Percentiles rank a stretch among this genome's conserved stretches.
Evolutionary conservation across 2,888 invertebrate genomes (phyloP).

Genomic region (Ornithoptera priamus): DNA sequence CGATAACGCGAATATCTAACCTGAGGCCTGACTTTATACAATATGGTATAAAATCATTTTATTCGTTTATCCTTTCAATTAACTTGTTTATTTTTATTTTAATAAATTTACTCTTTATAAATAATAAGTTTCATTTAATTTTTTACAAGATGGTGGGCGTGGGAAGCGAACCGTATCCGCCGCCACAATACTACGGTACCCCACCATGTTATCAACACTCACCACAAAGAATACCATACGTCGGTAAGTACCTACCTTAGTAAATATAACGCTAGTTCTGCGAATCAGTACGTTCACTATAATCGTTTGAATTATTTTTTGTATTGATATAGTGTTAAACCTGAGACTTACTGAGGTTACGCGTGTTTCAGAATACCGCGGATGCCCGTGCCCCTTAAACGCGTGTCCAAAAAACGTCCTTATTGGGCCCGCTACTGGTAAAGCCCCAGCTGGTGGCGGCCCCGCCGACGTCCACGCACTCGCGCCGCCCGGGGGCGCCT

Average conservation of each 20-base stretch:
- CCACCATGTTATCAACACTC: conserved; percentile 79
- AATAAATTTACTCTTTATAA: background rate
- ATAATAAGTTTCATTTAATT: conserved; percentile 6
- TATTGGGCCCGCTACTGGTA: conserved; percentile 99
- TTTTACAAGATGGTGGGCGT: conserved; percentile 69
- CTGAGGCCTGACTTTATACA: background rate
- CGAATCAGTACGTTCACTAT: background rate
- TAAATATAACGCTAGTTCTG: background rate
- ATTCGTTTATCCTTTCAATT: no score
- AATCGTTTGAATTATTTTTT: background rate
- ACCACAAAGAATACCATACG: conserved; percentile 82
- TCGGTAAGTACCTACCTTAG: conserved; percentile 70
- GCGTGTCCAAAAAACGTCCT: conserved; percentile 99
- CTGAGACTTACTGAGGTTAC: background rate
- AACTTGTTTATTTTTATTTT: no score
- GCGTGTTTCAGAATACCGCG: conserved; percentile 67
- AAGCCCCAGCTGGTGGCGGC: conserved; percentile 89
- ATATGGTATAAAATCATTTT: no score
- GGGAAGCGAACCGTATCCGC: conserved; percentile 67
- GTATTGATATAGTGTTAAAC: background rate
- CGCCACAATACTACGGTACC: conserved; percentile 72
- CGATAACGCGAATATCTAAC: background rate
- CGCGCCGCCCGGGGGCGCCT: conserved; percentile 76
- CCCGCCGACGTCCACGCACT: conserved; percentile 65
- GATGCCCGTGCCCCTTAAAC: conserved; percentile 94